Conservation (phyloP, 2,888 invertebrate genomes). For the Agriopis leucophaearia region DNA sequence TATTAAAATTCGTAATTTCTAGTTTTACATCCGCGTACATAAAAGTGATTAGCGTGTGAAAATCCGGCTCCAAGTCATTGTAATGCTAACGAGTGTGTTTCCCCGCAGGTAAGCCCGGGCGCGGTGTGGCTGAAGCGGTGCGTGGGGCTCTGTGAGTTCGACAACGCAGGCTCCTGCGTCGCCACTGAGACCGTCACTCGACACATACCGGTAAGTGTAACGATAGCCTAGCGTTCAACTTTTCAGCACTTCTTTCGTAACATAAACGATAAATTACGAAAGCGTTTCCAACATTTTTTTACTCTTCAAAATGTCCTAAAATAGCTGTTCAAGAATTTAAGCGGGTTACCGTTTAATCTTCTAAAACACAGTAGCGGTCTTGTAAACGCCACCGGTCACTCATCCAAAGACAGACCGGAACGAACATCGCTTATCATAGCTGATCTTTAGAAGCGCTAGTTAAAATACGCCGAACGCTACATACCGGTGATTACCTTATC, state of each 20-base stretch:
- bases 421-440: neutral
- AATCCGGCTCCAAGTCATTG: conserved; percentile 60
- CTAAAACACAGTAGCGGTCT: neutral
- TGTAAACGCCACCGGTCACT: neutral
- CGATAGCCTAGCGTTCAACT: neutral
- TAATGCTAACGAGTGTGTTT: conserved; percentile 49
- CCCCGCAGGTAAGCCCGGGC: conserved; percentile 73
- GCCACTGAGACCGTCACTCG: conserved; percentile 62
- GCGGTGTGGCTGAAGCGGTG: conserved; percentile 81
- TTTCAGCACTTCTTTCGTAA: neutral
- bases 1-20: conserved; percentile 48
- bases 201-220: conserved; percentile 72
- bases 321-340: too few relatives aligned
- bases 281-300: too few relatives aligned
- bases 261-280: too few relatives aligned
- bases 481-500: conserved; percentile 50
- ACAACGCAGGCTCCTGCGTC: conserved; percentile 67
- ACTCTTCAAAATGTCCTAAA: too few relatives aligned
- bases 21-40: conserved; percentile 54
- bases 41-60: conserved; percentile 67
- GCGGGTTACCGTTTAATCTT: neutral
- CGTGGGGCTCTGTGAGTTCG: conserved; percentile 76
- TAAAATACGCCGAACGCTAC: conserved; percentile 1
- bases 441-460: conserved; percentile 3
- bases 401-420: conserved; percentile 21